Conservation (phyloP, 2,888 invertebrate genomes). For the Saturnia japonica region DNA sequence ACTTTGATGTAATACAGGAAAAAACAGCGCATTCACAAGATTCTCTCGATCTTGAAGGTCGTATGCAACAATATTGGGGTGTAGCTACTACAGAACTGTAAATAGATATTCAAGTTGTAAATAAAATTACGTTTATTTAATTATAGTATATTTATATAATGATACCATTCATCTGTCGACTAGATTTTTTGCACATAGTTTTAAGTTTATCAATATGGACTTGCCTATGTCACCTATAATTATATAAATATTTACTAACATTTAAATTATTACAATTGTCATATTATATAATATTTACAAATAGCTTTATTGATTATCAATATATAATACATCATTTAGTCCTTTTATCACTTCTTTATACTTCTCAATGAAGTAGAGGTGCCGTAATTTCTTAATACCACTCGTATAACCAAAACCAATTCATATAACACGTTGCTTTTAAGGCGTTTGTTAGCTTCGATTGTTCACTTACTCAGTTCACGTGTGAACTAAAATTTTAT, state of each 20-base stretch:
- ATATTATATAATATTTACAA: constrained; percentile 8
- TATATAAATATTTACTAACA: constrained; percentile 30
- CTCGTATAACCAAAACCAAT: constrained; percentile 5
- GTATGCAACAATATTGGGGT: constrained; percentile 96
- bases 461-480: neutral
- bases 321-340: constrained; percentile 20
- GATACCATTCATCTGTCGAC: constrained; percentile 76
- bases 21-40: constrained; percentile 85
- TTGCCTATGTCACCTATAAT: constrained; percentile 58
- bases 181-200: constrained; percentile 79
- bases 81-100: constrained; percentile 93
- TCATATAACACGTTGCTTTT: constrained; percentile 3
- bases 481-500: neutral
- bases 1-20: constrained; percentile 92
- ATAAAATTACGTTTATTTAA: constrained; percentile 70
- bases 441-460: constrained; percentile 15
- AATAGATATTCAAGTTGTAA: constrained; percentile 58
- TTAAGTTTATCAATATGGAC: constrained; percentile 68
- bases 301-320: constrained; percentile 3
- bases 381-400: constrained; percentile 12
- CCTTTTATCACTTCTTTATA: constrained; percentile 20
- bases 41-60: constrained; percentile 89
- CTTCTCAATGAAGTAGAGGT: constrained; percentile 10
- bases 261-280: constrained; percentile 19
- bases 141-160: constrained; percentile 58